Evolutionary conservation across 2,888 invertebrate genomes (phyloP).

Genomic region (Amphipyra berbera): DNA sequence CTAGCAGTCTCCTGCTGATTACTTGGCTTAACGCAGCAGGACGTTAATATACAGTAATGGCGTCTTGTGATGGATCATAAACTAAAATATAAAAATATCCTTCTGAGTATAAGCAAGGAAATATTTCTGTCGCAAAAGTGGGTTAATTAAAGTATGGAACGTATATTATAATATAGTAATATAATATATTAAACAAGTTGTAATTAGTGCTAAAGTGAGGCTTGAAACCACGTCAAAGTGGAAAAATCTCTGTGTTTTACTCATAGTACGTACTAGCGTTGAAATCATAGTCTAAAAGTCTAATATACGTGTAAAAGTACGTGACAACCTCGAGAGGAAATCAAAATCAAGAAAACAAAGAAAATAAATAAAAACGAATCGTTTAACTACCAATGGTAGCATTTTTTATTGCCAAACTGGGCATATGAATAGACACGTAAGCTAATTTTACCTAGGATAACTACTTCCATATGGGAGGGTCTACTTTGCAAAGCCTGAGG

Average conservation of each 20-base stretch:
- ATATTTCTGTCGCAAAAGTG: constrained; percentile 28
- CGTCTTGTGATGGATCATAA: constrained; percentile 45
- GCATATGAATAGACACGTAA: too few relatives aligned
- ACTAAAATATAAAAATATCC: constrained; percentile 45
- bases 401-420: too few relatives aligned
- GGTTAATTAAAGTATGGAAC: constrained; percentile 25
- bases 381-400: too few relatives aligned
- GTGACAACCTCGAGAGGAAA: too few relatives aligned
- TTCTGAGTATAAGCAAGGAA: constrained; percentile 15
- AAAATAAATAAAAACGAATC: too few relatives aligned
- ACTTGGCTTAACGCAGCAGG: constrained; percentile 47
- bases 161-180: background rate
- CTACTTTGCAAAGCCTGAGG: too few relatives aligned
- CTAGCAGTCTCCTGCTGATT: constrained; percentile 31
- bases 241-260: background rate
- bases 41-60: constrained; percentile 50
- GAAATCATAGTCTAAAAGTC: too few relatives aligned
- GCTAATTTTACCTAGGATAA: too few relatives aligned
- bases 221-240: constrained; percentile 4
- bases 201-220: constrained; percentile 22
- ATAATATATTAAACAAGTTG: background rate
- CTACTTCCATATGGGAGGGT: too few relatives aligned
- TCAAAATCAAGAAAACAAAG: too few relatives aligned
- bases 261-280: background rate
- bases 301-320: too few relatives aligned